These are phyloP conservation scores for Drosophila mayaguana DNA, from an alignment of 2,888 invertebrate species.

Conservation along the genomic window DNA sequence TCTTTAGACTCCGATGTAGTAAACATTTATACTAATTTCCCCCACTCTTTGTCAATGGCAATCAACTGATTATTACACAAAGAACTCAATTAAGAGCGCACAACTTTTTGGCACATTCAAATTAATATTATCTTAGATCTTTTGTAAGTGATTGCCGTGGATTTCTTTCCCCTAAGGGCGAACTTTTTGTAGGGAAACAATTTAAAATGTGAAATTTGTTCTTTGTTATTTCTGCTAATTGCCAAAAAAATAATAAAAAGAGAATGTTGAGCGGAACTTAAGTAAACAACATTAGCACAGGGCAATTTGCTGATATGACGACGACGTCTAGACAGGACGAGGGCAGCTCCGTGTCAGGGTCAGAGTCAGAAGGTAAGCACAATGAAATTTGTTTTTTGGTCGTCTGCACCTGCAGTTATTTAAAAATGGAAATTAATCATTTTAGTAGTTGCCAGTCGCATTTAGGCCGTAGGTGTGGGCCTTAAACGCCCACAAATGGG, in stretches of 20 bases:
- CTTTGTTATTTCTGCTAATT: slow-evolving; percentile 50
- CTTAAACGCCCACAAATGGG: slow-evolving; percentile 43
- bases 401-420: slow-evolving; percentile 50
- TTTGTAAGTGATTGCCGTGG: neutral
- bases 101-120: slow-evolving; percentile 6
- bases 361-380: slow-evolving; percentile 21
- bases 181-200: slow-evolving; percentile 46
- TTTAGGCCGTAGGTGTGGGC: slow-evolving; percentile 17
- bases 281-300: slow-evolving; percentile 72
- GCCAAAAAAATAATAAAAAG: slow-evolving; percentile 30
- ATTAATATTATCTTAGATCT: slow-evolving; percentile 4
- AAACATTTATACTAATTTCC: neutral
- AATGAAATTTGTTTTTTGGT: slow-evolving; percentile 25
- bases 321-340: slow-evolving; percentile 60
- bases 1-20: too few species aligned
- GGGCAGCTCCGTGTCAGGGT: slow-evolving; percentile 36
- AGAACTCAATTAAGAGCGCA: neutral
- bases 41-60: neutral
- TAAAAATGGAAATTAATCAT: slow-evolving; percentile 41
- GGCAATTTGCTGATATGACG: slow-evolving; percentile 61
- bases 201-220: slow-evolving; percentile 30
- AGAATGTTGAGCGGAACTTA: slow-evolving; percentile 40
- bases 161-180: neutral
- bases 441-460: slow-evolving; percentile 3
- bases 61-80: neutral